A percentile compares a stretch with the other conserved stretches of the same genome.
phyloP scores from a whole-genome alignment of 2,113 vertebrate genomes.

The Daboia siamensis region DNA sequence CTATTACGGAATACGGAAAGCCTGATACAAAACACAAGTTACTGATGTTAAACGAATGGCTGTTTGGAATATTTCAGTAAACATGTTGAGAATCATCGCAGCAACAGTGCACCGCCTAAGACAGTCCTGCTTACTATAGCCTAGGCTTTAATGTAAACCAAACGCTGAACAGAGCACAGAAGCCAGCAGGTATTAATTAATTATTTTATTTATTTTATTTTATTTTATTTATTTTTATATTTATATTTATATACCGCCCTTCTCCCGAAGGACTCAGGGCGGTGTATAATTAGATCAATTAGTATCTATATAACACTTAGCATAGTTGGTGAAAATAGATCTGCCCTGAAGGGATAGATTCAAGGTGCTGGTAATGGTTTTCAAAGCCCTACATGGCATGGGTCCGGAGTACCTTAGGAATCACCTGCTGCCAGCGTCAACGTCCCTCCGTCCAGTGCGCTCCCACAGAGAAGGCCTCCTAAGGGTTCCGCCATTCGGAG shows the following conservation, averaged over 20 bases:
- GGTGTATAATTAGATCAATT: background rate
- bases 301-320: background rate
- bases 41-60: background rate
- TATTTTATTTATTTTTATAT: too few relatives aligned
- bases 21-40: background rate
- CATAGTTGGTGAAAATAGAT: background rate
- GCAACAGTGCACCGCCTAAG: background rate
- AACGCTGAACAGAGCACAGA: background rate
- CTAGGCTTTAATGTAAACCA: background rate
- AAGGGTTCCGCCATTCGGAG: too few relatives aligned
- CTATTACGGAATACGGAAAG: background rate
- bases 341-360: background rate
- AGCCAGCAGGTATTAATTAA: background rate
- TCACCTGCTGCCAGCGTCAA: too few relatives aligned
- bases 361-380: too few relatives aligned
- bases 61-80: background rate
- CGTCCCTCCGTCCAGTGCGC: too few relatives aligned
- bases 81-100: background rate
- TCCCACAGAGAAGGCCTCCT: too few relatives aligned
- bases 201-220: too few relatives aligned
- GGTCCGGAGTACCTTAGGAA: too few relatives aligned
- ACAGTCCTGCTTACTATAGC: too few relatives aligned
- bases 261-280: too few relatives aligned
- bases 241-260: too few relatives aligned
- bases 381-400: too few relatives aligned